Percentiles rank a stretch among this genome's conserved stretches.
Conservation (phyloP, 2,113 vertebrate species). For the Craseonycteris thonglongyai region DNA sequence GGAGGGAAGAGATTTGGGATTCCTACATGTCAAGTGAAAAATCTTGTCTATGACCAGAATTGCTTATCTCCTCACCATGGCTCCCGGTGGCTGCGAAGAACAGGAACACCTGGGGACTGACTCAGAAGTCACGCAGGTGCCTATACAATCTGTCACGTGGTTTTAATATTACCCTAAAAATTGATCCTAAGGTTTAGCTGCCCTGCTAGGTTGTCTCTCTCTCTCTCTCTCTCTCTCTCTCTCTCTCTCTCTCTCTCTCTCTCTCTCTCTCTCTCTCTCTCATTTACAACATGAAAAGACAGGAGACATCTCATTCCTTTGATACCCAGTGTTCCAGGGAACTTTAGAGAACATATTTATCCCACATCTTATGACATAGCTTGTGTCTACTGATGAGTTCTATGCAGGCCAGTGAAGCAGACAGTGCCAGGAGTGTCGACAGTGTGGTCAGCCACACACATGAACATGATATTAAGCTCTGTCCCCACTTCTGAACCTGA, state of each 20-base stretch:
- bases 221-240: too few relatives aligned
- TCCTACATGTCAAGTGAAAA: background rate
- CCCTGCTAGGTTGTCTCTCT: slow-evolving; percentile 18
- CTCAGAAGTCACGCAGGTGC: background rate
- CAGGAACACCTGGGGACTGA: background rate
- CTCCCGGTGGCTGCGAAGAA: background rate
- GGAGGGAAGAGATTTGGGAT: background rate
- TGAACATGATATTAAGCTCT: background rate
- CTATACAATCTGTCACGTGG: slow-evolving; percentile 30
- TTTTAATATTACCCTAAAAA: slow-evolving; percentile 47
- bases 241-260: background rate
- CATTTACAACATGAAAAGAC: slow-evolving; percentile 63
- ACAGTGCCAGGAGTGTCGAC: background rate
- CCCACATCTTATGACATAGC: slow-evolving; percentile 63
- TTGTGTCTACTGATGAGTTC: slow-evolving; percentile 42
- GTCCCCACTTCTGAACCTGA: background rate
- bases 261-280: background rate
- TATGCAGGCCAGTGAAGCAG: slow-evolving; percentile 27
- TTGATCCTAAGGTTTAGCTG: background rate
- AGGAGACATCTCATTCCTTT: slow-evolving; percentile 67
- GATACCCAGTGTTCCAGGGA: slow-evolving; percentile 63
- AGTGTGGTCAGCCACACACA: background rate
- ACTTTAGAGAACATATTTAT: slow-evolving; percentile 64
- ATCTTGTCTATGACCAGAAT: background rate
- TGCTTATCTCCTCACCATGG: background rate